Percentiles rank a stretch among this genome's conserved stretches.
These are phyloP conservation scores for Onthophagus sagittarius DNA, from an alignment of 2,888 invertebrate species.

Conservation along the genomic window DNA sequence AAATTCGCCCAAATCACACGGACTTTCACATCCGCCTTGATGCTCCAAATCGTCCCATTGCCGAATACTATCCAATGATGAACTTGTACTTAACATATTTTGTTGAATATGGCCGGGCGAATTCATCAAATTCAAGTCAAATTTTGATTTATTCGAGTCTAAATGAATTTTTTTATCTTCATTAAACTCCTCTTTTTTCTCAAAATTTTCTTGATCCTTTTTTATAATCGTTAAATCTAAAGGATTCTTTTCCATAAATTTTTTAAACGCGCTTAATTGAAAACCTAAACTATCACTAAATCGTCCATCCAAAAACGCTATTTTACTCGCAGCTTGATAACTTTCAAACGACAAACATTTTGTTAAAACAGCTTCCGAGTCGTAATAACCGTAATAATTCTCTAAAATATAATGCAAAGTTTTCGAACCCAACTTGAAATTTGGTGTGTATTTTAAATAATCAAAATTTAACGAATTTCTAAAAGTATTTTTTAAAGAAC, in stretches of 20 bases:
- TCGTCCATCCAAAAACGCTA: slow-evolving; percentile 45
- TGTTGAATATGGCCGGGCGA: slow-evolving; percentile 38
- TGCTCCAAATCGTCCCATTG: slow-evolving; percentile 48
- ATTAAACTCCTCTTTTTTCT: not conserved
- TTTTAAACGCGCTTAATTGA: slow-evolving; percentile 44
- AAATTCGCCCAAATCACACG: slow-evolving; percentile 41
- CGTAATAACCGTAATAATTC: slow-evolving; percentile 45
- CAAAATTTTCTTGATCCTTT: slow-evolving; percentile 29
- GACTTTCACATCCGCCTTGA: slow-evolving; percentile 48
- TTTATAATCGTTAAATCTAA: slow-evolving; percentile 36
- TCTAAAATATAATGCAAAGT: slow-evolving; percentile 46
- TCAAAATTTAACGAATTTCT: slow-evolving; percentile 26
- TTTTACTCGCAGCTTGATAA: slow-evolving; percentile 47
- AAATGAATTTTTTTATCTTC: slow-evolving; percentile 22
- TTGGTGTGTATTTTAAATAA: slow-evolving; percentile 33
- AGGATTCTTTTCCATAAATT: slow-evolving; percentile 38
- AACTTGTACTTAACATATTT: slow-evolving; percentile 42
- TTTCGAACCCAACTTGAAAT: slow-evolving; percentile 39
- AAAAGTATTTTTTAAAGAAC: slow-evolving; percentile 17
- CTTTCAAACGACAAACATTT: slow-evolving; percentile 44
- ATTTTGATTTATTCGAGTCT: slow-evolving; percentile 26
- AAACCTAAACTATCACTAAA: slow-evolving; percentile 47
- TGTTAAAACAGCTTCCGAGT: slow-evolving; percentile 42
- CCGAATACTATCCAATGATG: slow-evolving; percentile 47
- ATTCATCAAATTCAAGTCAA: slow-evolving; percentile 29